Conservation (phyloP, 2,797 vertebrate species). For the Rhincodon typus region DNA sequence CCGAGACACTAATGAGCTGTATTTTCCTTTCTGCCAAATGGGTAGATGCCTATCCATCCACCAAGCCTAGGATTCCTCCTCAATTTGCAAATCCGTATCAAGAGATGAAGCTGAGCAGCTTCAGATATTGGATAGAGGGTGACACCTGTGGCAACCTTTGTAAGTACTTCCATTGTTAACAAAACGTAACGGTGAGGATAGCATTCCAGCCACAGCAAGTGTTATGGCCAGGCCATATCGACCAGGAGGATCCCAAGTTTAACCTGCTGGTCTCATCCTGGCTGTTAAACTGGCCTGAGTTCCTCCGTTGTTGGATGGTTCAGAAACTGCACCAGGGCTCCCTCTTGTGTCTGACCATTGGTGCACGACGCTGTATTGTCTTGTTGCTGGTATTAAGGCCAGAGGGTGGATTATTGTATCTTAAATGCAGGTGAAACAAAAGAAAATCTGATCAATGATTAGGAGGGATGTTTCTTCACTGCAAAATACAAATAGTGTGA, state of each 20-base stretch:
- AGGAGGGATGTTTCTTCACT: background rate
- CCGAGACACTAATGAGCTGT: background rate
- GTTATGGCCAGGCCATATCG: background rate
- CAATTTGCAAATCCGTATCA: background rate
- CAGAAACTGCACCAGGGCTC: background rate
- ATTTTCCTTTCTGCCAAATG: background rate
- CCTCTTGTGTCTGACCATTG: background rate
- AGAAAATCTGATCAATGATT: background rate
- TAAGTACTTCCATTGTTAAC: background rate
- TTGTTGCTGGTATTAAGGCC: background rate
- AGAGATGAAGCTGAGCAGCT: background rate
- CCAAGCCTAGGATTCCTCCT: background rate
- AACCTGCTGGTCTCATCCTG: background rate
- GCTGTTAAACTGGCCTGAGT: too few relatives aligned
- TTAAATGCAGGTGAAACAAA: background rate
- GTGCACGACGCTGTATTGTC: background rate
- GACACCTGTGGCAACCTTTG: background rate
- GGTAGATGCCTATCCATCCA: constrained; percentile 10
- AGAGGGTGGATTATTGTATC: too few relatives aligned
- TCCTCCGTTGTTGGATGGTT: background rate
- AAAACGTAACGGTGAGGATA: background rate
- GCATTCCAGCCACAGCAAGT: too few relatives aligned
- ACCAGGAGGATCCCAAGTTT: background rate
- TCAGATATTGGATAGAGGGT: constrained; percentile 2
- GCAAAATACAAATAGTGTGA: background rate